Percentiles rank a stretch among this genome's conserved stretches.
phyloP scores from a whole-genome alignment of 2,888 invertebrate species.

The Tethea ocularis region DNA sequence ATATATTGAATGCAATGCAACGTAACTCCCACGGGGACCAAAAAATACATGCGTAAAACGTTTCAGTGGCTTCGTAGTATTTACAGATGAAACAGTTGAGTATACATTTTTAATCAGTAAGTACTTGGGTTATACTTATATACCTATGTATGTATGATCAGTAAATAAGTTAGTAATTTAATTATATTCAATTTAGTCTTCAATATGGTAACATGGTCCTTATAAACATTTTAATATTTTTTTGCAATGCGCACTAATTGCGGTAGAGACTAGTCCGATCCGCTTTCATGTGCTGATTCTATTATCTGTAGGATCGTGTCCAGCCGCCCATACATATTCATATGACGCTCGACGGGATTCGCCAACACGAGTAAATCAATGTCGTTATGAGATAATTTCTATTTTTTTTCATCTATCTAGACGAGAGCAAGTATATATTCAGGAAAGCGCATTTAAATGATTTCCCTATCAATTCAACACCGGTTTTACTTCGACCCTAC shows the following conservation, averaged over 20 bases:
- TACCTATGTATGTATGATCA: too few species aligned
- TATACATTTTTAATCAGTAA: neutral
- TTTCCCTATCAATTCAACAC: conserved; percentile 64
- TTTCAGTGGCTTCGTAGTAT: neutral
- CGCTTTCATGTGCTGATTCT: conserved; percentile 75
- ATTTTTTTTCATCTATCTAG: conserved; percentile 13
- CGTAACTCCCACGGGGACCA: conserved; percentile 5
- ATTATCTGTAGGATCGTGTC: conserved; percentile 75
- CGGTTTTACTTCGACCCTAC: conserved; percentile 65
- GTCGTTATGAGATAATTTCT: conserved; percentile 47
- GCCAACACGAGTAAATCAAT: conserved; percentile 54
- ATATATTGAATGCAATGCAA: conserved; percentile 11
- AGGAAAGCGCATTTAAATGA: conserved; percentile 47
- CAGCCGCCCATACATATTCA: conserved; percentile 76
- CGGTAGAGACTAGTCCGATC: conserved; percentile 71
- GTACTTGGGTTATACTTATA: too few species aligned
- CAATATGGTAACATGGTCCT: too few species aligned
- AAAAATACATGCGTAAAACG: neutral
- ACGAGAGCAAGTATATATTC: conserved; percentile 6
- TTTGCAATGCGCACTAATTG: conserved; percentile 60
- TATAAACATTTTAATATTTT: conserved; percentile 26
- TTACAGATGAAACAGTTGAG: neutral
- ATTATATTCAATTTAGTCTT: too few species aligned
- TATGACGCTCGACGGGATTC: conserved; percentile 56
- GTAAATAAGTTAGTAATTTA: too few species aligned